These are phyloP conservation scores for Eutrigla gurnardus DNA, from an alignment of 2,797 vertebrate species.

Conservation along the genomic window DNA sequence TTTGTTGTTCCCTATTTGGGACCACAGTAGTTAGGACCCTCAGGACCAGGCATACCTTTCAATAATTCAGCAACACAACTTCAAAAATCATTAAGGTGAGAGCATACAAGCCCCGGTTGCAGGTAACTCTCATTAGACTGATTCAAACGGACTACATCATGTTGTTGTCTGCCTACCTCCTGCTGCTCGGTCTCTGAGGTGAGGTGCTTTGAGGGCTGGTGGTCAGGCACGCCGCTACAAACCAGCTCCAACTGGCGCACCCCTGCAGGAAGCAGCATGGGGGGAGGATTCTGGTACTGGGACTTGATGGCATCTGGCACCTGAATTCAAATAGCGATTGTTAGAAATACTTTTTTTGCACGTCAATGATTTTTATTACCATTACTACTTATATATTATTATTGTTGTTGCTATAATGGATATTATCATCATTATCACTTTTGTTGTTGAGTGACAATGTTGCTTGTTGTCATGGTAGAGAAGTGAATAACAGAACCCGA, in stretches of 20 bases:
- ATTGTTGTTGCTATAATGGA: too few species aligned
- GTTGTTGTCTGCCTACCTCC: constrained; percentile 85
- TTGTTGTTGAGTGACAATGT: too few species aligned
- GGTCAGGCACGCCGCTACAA: constrained; percentile 91
- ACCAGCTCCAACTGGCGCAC: constrained; percentile 94
- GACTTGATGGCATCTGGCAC: constrained; percentile 98
- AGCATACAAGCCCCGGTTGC: not conserved
- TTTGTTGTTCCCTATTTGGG: too few species aligned
- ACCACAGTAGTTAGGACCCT: not conserved
- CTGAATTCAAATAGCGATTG: constrained; percentile 72
- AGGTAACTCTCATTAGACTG: not conserved
- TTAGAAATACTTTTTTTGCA: not conserved
- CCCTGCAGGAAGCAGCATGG: constrained; percentile 88
- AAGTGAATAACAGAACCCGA: too few species aligned
- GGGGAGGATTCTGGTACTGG: constrained; percentile 94
- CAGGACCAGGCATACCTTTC: not conserved
- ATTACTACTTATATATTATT: too few species aligned
- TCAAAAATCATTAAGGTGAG: not conserved
- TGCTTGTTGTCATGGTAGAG: too few species aligned
- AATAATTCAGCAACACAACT: not conserved
- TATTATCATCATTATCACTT: too few species aligned
- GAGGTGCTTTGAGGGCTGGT: constrained; percentile 89
- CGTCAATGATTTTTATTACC: too few species aligned
- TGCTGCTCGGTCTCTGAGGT: constrained; percentile 94
- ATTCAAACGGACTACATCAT: not conserved